These are phyloP conservation scores for Jordanella pulchra DNA, from an alignment of 2,797 vertebrate genomes.

Conservation along the genomic window DNA sequence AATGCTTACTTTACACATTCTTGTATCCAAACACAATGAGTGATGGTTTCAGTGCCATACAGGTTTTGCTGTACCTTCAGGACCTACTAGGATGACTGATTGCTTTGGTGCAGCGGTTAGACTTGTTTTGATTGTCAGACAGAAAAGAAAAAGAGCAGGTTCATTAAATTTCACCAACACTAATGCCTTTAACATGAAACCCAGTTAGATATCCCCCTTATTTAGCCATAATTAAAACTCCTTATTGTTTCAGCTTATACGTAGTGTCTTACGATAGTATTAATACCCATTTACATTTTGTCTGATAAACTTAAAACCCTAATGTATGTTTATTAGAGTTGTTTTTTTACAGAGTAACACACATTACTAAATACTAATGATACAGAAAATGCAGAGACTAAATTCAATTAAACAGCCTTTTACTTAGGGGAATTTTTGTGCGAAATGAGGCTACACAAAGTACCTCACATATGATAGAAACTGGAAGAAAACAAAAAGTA, in stretches of 20 bases:
- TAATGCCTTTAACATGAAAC: slow-evolving; percentile 9
- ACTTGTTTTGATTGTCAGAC: slow-evolving; percentile 26
- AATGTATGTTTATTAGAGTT: background rate
- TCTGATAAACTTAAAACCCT: background rate
- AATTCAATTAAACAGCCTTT: background rate
- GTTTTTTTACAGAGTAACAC: background rate
- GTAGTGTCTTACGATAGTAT: background rate
- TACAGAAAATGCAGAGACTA: background rate
- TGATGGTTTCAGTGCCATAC: slow-evolving; percentile 7
- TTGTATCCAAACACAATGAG: slow-evolving; percentile 16
- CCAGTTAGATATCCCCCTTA: slow-evolving; percentile 21
- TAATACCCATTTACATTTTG: slow-evolving; percentile 1
- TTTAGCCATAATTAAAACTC: slow-evolving; percentile 26
- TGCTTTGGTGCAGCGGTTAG: slow-evolving; percentile 14
- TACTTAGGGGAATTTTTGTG: background rate
- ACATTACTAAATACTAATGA: background rate
- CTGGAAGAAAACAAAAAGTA: background rate
- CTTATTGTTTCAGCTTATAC: slow-evolving; percentile 33
- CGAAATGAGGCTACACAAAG: background rate
- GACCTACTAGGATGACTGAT: slow-evolving; percentile 11
- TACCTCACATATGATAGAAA: background rate
- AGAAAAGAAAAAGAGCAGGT: background rate
- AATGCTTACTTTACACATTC: slow-evolving; percentile 14
- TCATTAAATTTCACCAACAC: slow-evolving; percentile 1
- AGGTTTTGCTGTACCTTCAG: slow-evolving; percentile 32